Evolutionary conservation across 2,888 invertebrate genomes (phyloP), one percentile per base, ranked within the genome.

Genomic region (Selenia dentaria): DNA sequence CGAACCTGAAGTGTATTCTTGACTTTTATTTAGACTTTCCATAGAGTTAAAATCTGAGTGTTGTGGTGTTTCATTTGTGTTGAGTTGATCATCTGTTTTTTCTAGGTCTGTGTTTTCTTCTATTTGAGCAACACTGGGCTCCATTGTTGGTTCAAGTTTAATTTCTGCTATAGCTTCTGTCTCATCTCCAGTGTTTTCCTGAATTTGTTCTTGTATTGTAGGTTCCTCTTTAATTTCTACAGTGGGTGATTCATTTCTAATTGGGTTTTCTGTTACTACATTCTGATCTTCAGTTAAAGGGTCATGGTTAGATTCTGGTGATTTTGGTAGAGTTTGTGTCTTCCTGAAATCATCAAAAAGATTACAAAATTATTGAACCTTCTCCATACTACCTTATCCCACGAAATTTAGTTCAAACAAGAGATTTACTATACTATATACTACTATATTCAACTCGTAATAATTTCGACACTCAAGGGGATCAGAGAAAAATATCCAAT

Each of bases 281-380:
- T 22, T 41, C 14, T 59, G 39, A 34, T 59, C 34, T 40, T 31
- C 20, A 10, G 20, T 6, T 10, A 25, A 32, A 10, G 6, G 5
- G 33, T 18, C 20, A 35, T 12, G 40, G 24, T 26, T 20, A 43
- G 13, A 3, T 26, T 27, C 13, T 27, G 11, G 3, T 13, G 13
- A 13, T 12, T 9, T 16, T 18, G 12, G 25, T 14, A 14, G 31
- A 22, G 20, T 53, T 8, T 32, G 4, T 35, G 33, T 33, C 13
- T 62, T 53, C 39, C 75, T 75, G 58, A n/a, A 63, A 66, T 50
- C 0, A 26, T 32, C 14, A 14, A 9, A 29, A 10, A 20, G 24
- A 20, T 11, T 22, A 25, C 10, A 11, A 11, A 4, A 11, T 4
- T 3, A 22, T 6, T n/a, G n/a, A n/a, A n/a, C n/a, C n/a, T n/a